A percentile compares a stretch with the other conserved stretches of the same genome.
Conservation (phyloP, 2,888 invertebrate genomes). For the Nomada fabriciana region DNA sequence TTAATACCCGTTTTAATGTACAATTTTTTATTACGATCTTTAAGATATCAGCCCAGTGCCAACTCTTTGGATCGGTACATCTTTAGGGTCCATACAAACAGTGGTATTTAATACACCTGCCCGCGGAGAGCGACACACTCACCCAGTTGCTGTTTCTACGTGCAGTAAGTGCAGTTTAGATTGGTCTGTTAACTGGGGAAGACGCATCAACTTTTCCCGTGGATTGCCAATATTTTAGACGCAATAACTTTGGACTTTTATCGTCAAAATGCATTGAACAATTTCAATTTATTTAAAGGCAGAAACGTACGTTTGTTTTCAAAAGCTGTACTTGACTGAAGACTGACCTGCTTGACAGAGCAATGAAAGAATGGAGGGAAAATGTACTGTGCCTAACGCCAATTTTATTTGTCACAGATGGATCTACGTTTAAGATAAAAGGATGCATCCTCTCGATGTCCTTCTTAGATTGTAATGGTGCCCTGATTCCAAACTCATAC, state of each 20-base stretch:
- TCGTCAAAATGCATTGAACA: too few relatives aligned
- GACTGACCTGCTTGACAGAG: too few relatives aligned
- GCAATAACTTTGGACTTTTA: too few relatives aligned
- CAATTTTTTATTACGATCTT: conserved; percentile 3
- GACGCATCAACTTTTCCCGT: background rate
- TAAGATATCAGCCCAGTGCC: conserved; percentile 94
- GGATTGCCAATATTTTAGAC: background rate
- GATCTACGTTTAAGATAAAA: conserved; percentile 97
- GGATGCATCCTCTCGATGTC: conserved; percentile 97
- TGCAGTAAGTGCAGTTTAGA: conserved; percentile 88
- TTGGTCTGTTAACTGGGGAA: background rate
- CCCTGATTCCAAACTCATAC: conserved; percentile 94
- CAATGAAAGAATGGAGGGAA: too few relatives aligned
- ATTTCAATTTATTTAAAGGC: too few relatives aligned
- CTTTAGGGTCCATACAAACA: conserved; percentile 97
- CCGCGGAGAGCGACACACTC: conserved; percentile 92
- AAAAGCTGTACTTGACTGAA: too few relatives aligned
- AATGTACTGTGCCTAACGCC: background rate
- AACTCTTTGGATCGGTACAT: conserved; percentile 99
- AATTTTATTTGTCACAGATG: conserved; percentile 87
- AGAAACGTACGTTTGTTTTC: too few relatives aligned
- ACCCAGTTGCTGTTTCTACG: conserved; percentile 94
- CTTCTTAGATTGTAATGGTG: conserved; percentile 97
- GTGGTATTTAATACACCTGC: conserved; percentile 93
- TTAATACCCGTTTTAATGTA: background rate